Percentiles rank a stretch among this genome's conserved stretches.
These are phyloP conservation scores for Marmota flaviventris DNA, from an alignment of 2,113 vertebrate species.

Conservation along the genomic window DNA sequence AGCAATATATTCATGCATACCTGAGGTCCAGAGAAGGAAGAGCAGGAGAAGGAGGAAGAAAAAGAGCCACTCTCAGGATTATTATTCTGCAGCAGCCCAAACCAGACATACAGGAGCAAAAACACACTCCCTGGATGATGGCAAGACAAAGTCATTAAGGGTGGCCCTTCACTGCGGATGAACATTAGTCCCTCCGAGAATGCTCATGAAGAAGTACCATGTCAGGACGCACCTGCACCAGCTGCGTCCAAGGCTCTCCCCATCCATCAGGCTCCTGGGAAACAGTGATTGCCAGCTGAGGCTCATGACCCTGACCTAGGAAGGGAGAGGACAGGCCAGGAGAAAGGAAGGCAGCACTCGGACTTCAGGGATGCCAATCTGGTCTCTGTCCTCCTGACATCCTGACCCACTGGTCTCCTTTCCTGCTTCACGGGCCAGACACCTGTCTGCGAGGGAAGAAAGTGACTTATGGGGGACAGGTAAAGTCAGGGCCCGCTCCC, in stretches of 20 bases:
- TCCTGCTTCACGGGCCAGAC: too few relatives aligned
- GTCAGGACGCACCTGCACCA: background rate
- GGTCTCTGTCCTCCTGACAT: background rate
- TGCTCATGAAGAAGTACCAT: background rate
- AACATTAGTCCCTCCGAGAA: background rate
- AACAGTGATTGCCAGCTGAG: background rate
- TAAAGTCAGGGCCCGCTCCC: background rate
- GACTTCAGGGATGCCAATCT: fast-evolving
- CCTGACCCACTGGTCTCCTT: background rate
- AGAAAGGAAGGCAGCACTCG: background rate
- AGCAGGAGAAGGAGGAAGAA: too few relatives aligned
- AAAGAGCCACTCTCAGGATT: background rate
- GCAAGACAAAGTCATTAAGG: too few relatives aligned
- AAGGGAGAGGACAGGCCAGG: background rate
- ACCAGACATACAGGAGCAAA: background rate
- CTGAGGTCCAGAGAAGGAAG: background rate
- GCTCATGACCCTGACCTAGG: background rate
- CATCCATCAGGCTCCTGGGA: background rate
- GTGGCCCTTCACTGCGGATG: too few relatives aligned
- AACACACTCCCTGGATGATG: background rate
- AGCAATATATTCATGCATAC: background rate
- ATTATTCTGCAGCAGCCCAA: background rate
- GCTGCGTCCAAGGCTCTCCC: background rate
- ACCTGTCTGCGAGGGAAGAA: background rate
- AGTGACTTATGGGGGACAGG: background rate